These are phyloP conservation scores for Macrochelys suwanniensis DNA, from an alignment of 2,797 vertebrate genomes.

Conservation along the genomic window DNA sequence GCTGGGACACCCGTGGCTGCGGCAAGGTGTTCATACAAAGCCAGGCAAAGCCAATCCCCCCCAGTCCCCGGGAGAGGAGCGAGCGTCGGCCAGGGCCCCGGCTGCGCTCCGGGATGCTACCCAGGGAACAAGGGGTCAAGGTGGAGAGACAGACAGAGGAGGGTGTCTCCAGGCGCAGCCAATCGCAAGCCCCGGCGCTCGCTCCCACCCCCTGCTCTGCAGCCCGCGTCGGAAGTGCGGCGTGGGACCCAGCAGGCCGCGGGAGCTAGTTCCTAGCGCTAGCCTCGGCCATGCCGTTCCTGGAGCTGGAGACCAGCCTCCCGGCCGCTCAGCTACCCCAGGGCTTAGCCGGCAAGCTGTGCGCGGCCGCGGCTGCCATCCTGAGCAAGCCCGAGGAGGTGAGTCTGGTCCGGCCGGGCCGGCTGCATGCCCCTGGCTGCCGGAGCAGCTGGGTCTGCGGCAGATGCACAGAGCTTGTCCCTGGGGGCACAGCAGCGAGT, in stretches of 20 bases:
- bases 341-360: conserved; percentile 83
- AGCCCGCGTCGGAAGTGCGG: fast-evolving
- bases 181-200: too few species aligned
- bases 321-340: conserved; percentile 79
- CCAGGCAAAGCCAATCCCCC: not conserved
- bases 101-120: not conserved
- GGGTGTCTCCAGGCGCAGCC: not conserved
- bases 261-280: not conserved
- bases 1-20: not conserved
- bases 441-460: not conserved
- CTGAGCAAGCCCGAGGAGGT: conserved; percentile 89
- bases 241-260: fast-evolving
- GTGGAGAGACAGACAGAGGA: not conserved
- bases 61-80: not conserved
- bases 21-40: not conserved
- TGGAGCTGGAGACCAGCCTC: conserved; percentile 87
- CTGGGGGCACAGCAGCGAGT: too few species aligned
- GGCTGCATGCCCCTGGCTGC: too few species aligned
- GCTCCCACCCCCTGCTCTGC: fast-evolving
- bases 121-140: too few species aligned
- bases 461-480: not conserved
- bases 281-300: conserved; percentile 84
- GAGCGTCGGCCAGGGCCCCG: not conserved
- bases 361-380: conserved; percentile 78
- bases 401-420: conserved; percentile 47